Evolutionary conservation across 2,797 vertebrate species (phyloP).

Genomic region (Toxotes lorentzi): DNA sequence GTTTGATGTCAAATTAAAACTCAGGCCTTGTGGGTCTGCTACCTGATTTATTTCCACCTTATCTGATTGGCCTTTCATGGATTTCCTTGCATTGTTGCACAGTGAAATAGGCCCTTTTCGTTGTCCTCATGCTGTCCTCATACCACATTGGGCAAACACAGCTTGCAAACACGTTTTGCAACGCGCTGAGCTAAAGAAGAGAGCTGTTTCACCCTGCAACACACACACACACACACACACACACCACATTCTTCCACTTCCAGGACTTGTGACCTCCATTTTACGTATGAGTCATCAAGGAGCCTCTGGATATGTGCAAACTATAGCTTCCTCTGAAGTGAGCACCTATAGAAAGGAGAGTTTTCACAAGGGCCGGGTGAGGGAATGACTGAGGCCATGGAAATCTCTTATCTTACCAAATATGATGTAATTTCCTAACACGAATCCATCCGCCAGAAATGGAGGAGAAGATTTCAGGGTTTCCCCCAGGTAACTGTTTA

Average conservation of each 20-base stretch:
- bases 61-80: constrained; percentile 80
- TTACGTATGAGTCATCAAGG: constrained; percentile 80
- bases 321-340: constrained; percentile 62
- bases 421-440: constrained; percentile 2
- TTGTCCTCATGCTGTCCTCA: constrained; percentile 68
- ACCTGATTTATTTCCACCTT: constrained; percentile 73
- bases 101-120: constrained; percentile 66
- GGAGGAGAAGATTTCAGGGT: constrained; percentile 14
- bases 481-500: constrained; percentile 4
- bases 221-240: background rate
- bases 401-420: constrained; percentile 39
- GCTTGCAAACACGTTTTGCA: constrained; percentile 66
- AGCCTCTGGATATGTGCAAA: constrained; percentile 56
- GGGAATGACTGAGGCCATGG: constrained; percentile 14
- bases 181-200: constrained; percentile 50
- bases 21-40: constrained; percentile 24
- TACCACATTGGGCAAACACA: constrained; percentile 55
- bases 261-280: constrained; percentile 73
- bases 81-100: constrained; percentile 80
- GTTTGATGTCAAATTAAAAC: constrained; percentile 68
- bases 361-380: background rate
- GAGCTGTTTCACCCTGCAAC: background rate
- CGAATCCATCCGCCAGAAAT: constrained; percentile 21
- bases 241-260: constrained; percentile 37
- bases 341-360: constrained; percentile 53